These are phyloP conservation scores for Aporrectodea caliginosa DNA, from an alignment of 1,140 invertebrate genomes.

Conservation along the genomic window DNA sequence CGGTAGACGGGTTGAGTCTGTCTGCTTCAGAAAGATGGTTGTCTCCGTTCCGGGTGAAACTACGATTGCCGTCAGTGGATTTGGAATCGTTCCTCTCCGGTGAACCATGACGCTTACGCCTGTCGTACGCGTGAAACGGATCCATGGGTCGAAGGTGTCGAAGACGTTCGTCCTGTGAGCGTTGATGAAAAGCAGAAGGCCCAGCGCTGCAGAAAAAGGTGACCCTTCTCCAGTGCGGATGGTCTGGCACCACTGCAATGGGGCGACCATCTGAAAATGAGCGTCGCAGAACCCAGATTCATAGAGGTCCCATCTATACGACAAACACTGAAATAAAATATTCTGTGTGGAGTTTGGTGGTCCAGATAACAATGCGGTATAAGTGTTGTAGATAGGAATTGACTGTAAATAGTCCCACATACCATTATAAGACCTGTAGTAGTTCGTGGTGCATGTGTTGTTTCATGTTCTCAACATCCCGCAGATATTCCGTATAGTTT, in stretches of 20 bases:
- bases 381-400: not conserved
- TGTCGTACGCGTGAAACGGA: not conserved
- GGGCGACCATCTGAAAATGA: not conserved
- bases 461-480: not conserved
- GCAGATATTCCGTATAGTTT: not conserved
- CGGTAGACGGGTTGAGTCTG: not conserved
- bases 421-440: not conserved
- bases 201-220: not conserved
- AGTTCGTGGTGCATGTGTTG: not conserved
- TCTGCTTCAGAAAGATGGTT: not conserved
- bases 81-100: not conserved
- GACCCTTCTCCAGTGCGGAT: not conserved
- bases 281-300: not conserved
- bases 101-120: not conserved
- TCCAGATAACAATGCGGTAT: not conserved
- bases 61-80: not conserved
- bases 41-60: not conserved
- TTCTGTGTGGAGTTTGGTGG: not conserved
- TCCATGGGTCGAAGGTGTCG: not conserved
- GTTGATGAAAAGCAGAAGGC: not conserved
- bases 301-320: not conserved
- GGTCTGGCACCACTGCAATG: not conserved
- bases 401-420: not conserved
- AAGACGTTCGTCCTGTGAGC: not conserved
- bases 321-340: not conserved